These are phyloP conservation scores for Cinclus mexicanus DNA, from an alignment of 2,113 vertebrate species.

Conservation along the genomic window DNA sequence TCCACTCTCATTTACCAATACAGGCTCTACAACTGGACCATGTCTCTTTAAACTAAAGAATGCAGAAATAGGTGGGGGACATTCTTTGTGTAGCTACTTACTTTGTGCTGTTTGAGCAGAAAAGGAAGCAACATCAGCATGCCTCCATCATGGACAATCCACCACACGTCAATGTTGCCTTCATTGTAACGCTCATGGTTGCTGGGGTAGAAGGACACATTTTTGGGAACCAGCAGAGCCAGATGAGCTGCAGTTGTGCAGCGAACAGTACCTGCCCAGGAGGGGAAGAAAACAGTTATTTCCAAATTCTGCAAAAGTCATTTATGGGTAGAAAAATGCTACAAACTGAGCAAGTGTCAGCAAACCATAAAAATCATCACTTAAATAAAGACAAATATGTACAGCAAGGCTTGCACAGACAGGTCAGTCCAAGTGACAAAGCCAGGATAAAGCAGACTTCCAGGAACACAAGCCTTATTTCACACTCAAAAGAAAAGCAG, in stretches of 20 bases:
- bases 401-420: background rate
- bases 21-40: background rate
- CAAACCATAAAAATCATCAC: background rate
- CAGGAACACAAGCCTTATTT: background rate
- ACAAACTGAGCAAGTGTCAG: background rate
- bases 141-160: slow-evolving; percentile 98
- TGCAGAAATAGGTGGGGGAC: background rate
- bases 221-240: slow-evolving; percentile 96
- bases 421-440: background rate
- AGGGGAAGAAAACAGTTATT: background rate
- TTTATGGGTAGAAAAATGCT: background rate
- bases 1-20: background rate
- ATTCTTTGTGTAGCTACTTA: slow-evolving; percentile 44
- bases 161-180: slow-evolving; percentile 97
- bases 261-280: slow-evolving; percentile 88
- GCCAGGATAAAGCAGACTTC: background rate
- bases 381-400: background rate
- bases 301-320: background rate
- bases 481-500: background rate
- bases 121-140: slow-evolving; percentile 98
- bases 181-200: slow-evolving; percentile 97
- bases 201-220: slow-evolving; percentile 95
- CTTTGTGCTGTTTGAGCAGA: slow-evolving; percentile 97
- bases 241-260: slow-evolving; percentile 96
- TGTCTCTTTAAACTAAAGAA: background rate